A percentile compares a stretch with the other conserved stretches of the same genome.
Evolutionary conservation across 2,113 vertebrate species (phyloP).

Genomic region (Procavia capensis): DNA sequence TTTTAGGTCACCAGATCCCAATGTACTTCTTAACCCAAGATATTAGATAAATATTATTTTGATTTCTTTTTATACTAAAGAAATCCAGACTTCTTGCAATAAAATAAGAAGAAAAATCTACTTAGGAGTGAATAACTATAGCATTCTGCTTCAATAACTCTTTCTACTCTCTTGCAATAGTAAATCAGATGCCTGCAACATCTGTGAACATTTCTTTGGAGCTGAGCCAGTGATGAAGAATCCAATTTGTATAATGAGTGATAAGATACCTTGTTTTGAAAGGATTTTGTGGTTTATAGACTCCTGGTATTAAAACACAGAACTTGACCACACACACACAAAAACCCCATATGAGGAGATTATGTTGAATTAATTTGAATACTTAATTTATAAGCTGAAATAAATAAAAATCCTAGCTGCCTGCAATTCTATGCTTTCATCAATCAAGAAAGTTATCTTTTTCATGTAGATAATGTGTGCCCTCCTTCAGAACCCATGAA

Average conservation of each 20-base stretch:
- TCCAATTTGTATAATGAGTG: slow-evolving; percentile 52
- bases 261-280: slow-evolving; percentile 54
- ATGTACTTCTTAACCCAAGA: slow-evolving; percentile 70
- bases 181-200: slow-evolving; percentile 9
- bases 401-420: slow-evolving; percentile 80
- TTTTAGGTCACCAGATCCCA: slow-evolving; percentile 73
- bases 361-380: slow-evolving; percentile 70
- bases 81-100: slow-evolving; percentile 69
- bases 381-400: slow-evolving; percentile 61
- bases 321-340: slow-evolving; percentile 59
- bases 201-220: slow-evolving; percentile 28
- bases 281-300: background rate
- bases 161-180: slow-evolving; percentile 49
- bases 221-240: slow-evolving; percentile 4
- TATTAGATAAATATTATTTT: slow-evolving; percentile 70
- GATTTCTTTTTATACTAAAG: slow-evolving; percentile 82
- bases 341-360: background rate
- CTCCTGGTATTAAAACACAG: slow-evolving; percentile 77
- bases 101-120: slow-evolving; percentile 49
- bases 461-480: accelerated
- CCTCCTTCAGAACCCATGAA: background rate
- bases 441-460: background rate
- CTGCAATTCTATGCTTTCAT: slow-evolving; percentile 49
- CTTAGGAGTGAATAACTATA: background rate
- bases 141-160: slow-evolving; percentile 55